Evolutionary conservation across 2,113 vertebrate genomes (phyloP).

Genomic region (Apteryx mantelli): DNA sequence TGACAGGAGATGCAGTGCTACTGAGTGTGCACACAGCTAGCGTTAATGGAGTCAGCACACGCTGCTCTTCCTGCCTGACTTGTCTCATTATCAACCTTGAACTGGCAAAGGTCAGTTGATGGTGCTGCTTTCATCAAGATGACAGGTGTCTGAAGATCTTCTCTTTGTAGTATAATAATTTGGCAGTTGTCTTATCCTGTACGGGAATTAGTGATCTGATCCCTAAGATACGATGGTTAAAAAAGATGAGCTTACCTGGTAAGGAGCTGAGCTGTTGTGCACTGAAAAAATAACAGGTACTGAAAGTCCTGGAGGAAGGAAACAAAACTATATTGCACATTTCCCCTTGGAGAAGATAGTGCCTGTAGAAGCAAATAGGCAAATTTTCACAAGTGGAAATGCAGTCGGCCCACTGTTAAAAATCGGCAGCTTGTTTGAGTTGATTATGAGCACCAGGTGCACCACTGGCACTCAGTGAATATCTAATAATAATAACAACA

Average conservation of each 20-base stretch:
- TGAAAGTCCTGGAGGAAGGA: background rate
- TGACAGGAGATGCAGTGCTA: slow-evolving; percentile 82
- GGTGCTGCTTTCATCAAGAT: slow-evolving; percentile 79
- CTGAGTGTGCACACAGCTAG: slow-evolving; percentile 64
- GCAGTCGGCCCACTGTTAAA: slow-evolving; percentile 44
- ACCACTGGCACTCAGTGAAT: background rate
- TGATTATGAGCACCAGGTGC: slow-evolving; percentile 55
- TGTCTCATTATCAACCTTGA: slow-evolving; percentile 87
- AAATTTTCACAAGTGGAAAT: slow-evolving; percentile 42
- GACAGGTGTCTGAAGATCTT: slow-evolving; percentile 81
- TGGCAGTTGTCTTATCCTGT: slow-evolving; percentile 82
- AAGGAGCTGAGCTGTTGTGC: background rate
- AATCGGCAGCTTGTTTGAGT: slow-evolving; percentile 52
- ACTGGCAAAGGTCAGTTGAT: slow-evolving; percentile 83
- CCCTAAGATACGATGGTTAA: slow-evolving; percentile 64
- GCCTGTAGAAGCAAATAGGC: slow-evolving; percentile 39
- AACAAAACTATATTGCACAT: background rate
- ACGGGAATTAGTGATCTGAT: slow-evolving; percentile 79
- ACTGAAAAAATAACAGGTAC: background rate
- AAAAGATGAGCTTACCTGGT: slow-evolving; percentile 27
- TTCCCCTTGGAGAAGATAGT: background rate
- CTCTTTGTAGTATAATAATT: slow-evolving; percentile 80
- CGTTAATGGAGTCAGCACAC: slow-evolving; percentile 78
- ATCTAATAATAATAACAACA: slow-evolving; percentile 52
- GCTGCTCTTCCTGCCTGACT: slow-evolving; percentile 80